phyloP scores from a whole-genome alignment of 2,888 invertebrate species.

The Cylloceria caligata region DNA sequence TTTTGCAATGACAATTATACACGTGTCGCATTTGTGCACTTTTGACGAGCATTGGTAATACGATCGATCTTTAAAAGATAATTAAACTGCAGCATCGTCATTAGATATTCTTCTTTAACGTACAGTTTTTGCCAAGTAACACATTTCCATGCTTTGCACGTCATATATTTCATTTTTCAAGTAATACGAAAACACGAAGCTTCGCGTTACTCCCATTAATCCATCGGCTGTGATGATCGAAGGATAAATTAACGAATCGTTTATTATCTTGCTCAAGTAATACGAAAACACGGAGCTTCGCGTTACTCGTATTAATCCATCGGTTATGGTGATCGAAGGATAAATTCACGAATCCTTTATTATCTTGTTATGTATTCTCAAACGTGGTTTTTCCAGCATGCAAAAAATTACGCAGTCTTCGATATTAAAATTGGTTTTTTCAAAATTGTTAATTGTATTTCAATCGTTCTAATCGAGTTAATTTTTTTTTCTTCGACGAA shows the following conservation, averaged over 20 bases:
- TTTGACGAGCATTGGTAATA: conserved; percentile 69
- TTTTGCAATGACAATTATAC: conserved; percentile 73
- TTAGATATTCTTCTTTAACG: conserved; percentile 15
- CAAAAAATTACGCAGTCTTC: not conserved
- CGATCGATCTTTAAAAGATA: not conserved
- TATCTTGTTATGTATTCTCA: not conserved
- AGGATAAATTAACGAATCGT: conserved; percentile 16
- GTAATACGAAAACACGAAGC: not conserved
- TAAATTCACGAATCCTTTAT: conserved; percentile 18
- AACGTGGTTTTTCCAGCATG: not conserved
- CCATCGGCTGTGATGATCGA: not conserved
- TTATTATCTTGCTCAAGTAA: not conserved
- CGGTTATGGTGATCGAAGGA: not conserved
- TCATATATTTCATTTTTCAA: not conserved
- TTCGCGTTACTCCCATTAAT: conserved; percentile 31
- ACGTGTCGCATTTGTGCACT: conserved; percentile 64
- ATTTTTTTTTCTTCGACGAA: not conserved
- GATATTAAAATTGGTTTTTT: not conserved
- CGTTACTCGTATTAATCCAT: conserved; percentile 18
- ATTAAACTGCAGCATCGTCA: conserved; percentile 21
- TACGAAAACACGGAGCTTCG: conserved; percentile 18
- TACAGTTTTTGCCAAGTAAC: conserved; percentile 3
- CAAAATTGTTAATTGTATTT: not conserved
- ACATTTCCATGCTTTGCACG: conserved; percentile 13
- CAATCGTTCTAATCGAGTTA: not conserved